Percentiles rank a stretch among this genome's conserved stretches.
These are phyloP conservation scores for Astyanax mexicanus DNA, from an alignment of 2,797 vertebrate genomes.

Conservation along the genomic window DNA sequence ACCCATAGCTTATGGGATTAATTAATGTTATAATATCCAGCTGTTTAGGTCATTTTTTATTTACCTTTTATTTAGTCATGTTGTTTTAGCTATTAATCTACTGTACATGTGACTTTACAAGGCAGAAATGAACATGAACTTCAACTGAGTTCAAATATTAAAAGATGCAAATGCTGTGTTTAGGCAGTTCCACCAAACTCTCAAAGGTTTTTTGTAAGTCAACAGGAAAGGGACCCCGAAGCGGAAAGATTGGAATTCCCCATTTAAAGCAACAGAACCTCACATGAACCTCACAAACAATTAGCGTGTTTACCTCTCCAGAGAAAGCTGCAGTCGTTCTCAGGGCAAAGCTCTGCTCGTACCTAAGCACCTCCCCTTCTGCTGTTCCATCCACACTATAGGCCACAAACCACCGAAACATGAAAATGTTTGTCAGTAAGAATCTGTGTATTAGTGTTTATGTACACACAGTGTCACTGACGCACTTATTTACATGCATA, in stretches of 20 bases:
- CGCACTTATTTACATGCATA: no score
- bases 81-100: background rate
- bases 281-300: background rate
- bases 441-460: background rate
- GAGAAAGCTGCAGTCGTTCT: conserved; percentile 82
- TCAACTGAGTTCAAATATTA: background rate
- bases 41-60: background rate
- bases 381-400: conserved; percentile 80
- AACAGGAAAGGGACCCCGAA: background rate
- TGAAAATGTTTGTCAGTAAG: conserved; percentile 18
- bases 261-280: background rate
- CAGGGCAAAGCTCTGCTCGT: conserved; percentile 86
- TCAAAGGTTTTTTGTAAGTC: background rate
- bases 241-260: background rate
- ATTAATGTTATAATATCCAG: no score
- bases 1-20: no score
- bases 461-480: no score
- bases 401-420: conserved; percentile 46
- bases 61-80: background rate
- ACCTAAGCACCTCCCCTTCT: conserved; percentile 79
- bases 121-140: background rate
- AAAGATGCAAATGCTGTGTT: conserved; percentile 1
- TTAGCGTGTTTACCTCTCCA: conserved; percentile 77
- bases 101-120: background rate
- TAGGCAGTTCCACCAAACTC: background rate